phyloP scores from a whole-genome alignment of 2,888 invertebrate genomes.

The Escarpia spicata region DNA sequence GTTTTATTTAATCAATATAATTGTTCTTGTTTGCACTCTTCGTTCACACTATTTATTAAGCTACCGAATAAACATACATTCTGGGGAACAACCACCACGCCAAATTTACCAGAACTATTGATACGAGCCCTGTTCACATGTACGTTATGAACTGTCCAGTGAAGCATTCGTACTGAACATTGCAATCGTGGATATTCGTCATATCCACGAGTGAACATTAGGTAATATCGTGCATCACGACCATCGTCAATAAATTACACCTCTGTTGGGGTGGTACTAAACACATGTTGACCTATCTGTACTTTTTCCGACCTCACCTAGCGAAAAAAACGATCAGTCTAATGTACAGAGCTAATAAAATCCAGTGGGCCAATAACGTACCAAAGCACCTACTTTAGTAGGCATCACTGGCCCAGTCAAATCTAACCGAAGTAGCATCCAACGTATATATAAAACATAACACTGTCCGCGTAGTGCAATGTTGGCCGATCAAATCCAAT shows the following conservation, averaged over 20 bases:
- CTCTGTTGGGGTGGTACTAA: not conserved
- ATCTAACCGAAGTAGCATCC: not conserved
- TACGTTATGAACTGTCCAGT: not conserved
- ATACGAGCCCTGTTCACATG: not conserved
- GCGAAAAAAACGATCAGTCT: not conserved
- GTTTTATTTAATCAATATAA: not conserved
- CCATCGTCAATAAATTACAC: no score
- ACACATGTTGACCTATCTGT: not conserved
- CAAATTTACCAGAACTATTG: not conserved
- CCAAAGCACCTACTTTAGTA: no score
- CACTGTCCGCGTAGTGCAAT: not conserved
- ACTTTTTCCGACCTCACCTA: not conserved
- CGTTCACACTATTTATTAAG: not conserved
- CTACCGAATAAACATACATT: not conserved
- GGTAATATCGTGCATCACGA: not conserved
- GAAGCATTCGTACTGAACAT: not conserved
- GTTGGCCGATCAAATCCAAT: not conserved
- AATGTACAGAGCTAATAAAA: no score
- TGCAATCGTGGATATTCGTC: not conserved
- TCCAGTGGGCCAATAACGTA: no score
- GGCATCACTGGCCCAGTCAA: not conserved
- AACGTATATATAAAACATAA: not conserved
- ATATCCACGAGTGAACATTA: not conserved
- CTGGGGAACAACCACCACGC: not conserved
- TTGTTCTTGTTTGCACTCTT: not conserved